Base-by-base conservation (phyloP, 2,888 invertebrate species). In the Platerodrilus igneus region DNA sequence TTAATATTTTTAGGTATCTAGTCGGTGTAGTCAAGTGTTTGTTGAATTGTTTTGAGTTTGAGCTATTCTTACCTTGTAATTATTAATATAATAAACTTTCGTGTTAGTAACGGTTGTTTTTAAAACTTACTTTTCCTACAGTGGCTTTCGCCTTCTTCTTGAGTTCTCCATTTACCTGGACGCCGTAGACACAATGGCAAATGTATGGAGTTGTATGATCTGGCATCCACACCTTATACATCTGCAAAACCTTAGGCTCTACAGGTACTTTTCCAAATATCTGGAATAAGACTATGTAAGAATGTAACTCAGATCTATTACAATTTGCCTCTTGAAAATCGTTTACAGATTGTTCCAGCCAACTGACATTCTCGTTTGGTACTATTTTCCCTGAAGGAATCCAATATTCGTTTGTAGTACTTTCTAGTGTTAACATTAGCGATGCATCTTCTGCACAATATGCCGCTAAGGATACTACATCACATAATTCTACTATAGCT, bases 121-220 rank as follows among this genome's bases (percentile, higher is more conserved):
- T 4, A 17, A 15, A 17, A 28, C 38, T 48, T 48, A 63, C 64
- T 47, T 56, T 60, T 47, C 62, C 64, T 43, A 55, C 51, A 3
- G 59, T 55, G 30, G 39, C 55, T 46, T 60, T 63, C 1, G 58
- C 53, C 42, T 57, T 59, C 27, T 57, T 60, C 41, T 63, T 64
- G 11, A 47, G 43, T 2, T 53, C 54, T 6, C 37, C 31, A 25
- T 53, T 52, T 3, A 62, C 50, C n/a, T 34, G 38, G 3, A 59
- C 10, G n/a, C 46, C 45, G 39, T 57, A 64, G 16, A 63, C 51
- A 20, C 56, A 56, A 35, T 66, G 62, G n/a, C 55, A 47, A 9
- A 63, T 47, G 13, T 43, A 45, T 4, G 37, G 19, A 6, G 35
- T 16, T 9, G 20, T 13, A 8, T 47, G 37, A 23, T 50, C 48